phyloP scores from a whole-genome alignment of 2,113 vertebrate species.

The Menura novaehollandiae region DNA sequence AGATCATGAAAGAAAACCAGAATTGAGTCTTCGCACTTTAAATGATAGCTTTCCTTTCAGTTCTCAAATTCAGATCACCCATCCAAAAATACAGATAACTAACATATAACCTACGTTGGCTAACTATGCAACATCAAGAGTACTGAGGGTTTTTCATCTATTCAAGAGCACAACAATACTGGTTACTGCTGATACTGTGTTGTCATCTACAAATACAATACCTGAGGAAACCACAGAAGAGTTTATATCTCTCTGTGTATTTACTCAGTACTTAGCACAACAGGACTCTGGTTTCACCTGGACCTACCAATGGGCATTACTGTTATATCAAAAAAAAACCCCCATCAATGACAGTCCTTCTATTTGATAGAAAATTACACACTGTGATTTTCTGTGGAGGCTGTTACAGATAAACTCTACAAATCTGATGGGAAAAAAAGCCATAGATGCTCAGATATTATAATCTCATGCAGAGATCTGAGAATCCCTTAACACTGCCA shows the following conservation, averaged over 20 bases:
- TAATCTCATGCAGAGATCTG: neutral
- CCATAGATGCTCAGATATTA: neutral
- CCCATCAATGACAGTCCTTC: neutral
- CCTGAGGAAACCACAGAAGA: neutral
- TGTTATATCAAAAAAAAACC: neutral
- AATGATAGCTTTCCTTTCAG: neutral
- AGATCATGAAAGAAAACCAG: neutral
- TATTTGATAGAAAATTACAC: neutral
- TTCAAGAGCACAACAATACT: neutral
- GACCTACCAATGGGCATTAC: neutral
- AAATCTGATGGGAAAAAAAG: neutral
- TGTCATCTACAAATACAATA: neutral
- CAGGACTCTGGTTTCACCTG: neutral
- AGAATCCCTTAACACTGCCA: neutral
- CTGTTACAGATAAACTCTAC: neutral
- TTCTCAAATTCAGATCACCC: neutral
- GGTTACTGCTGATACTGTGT: neutral
- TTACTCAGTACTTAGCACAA: neutral
- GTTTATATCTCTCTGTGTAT: neutral
- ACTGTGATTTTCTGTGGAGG: neutral
- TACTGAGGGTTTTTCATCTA: neutral
- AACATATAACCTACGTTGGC: neutral
- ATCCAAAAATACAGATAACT: neutral
- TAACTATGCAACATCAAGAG: neutral
- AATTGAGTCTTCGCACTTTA: neutral